Conservation (phyloP, 2,113 vertebrate species). For the Seriola dumerili region DNA sequence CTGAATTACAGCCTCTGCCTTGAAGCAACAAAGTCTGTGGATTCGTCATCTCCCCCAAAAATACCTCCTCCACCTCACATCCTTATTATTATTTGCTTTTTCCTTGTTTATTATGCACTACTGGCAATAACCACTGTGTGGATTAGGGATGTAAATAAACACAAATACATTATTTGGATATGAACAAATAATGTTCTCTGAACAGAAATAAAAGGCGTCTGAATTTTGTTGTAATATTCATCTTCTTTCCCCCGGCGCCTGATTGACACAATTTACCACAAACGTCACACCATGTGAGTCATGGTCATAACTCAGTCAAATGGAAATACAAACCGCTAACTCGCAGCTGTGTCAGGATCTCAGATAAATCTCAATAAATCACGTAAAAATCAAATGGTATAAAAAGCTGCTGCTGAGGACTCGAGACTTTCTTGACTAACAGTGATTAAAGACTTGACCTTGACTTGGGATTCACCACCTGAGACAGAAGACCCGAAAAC, state of each 20-base stretch:
- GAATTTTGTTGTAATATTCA: not conserved
- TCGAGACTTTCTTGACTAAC: no score
- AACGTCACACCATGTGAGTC: not conserved
- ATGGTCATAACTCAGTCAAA: not conserved
- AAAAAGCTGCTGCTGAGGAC: not conserved
- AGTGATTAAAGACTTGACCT: no score
- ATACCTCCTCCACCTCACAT: constrained; percentile 7
- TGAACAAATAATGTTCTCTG: not conserved
- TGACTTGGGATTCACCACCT: no score
- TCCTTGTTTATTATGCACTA: not conserved
- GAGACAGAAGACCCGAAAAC: no score
- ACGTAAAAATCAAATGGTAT: not conserved
- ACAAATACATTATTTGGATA: not conserved
- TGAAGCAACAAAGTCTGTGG: constrained; percentile 29
- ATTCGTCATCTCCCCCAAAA: constrained; percentile 15
- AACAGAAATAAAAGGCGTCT: not conserved
- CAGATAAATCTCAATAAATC: not conserved
- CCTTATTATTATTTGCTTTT: constrained; percentile 1
- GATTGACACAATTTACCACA: not conserved
- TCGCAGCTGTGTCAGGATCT: not conserved
- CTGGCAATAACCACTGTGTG: not conserved
- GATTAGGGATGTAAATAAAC: not conserved
- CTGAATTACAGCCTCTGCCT: constrained; percentile 34
- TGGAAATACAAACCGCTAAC: not conserved
- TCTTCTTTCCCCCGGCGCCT: not conserved